phyloP scores from a whole-genome alignment of 37 sponge, comb jelly and placozoan genomes.

The Crambe crambe region DNA sequence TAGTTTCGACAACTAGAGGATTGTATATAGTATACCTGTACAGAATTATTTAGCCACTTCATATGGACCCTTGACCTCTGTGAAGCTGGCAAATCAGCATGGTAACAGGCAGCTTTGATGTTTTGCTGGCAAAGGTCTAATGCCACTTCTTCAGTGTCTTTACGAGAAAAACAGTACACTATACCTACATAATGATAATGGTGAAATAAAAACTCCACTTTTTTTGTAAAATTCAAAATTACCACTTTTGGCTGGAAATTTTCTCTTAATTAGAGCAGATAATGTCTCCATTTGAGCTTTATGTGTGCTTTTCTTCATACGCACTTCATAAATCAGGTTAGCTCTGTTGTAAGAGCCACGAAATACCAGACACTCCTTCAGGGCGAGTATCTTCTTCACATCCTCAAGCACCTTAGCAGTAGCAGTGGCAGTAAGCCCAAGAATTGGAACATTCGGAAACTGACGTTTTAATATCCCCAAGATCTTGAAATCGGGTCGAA shows the following conservation, averaged over 20 bases:
- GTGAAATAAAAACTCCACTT: background rate
- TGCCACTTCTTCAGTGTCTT: conserved; percentile 80
- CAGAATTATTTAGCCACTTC: conserved; percentile 54
- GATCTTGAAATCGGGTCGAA: conserved; percentile 93
- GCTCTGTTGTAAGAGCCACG: conserved; percentile 84
- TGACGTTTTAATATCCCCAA: conserved; percentile 88
- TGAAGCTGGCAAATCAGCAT: conserved; percentile 56
- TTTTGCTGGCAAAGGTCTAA: conserved; percentile 53
- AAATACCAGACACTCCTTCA: conserved; percentile 68
- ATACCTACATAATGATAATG: conserved; percentile 72
- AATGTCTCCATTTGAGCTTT: conserved; percentile 63
- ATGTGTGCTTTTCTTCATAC: conserved; percentile 56
- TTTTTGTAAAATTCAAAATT: background rate
- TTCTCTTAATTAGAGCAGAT: conserved; percentile 65
- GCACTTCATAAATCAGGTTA: conserved; percentile 88
- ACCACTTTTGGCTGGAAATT: conserved; percentile 75
- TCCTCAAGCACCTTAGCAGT: conserved; percentile 79
- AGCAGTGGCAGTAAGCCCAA: conserved; percentile 98
- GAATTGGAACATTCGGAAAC: conserved; percentile 81
- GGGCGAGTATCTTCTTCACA: conserved; percentile 55
- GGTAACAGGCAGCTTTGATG: conserved; percentile 86
- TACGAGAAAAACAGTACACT: conserved; percentile 89
- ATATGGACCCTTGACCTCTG: conserved; percentile 66
- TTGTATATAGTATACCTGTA: conserved; percentile 50
- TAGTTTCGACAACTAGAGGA: no score